Evolutionary conservation across 2,797 vertebrate species (phyloP).

Genomic region (Neosilurus hyrtlii): DNA sequence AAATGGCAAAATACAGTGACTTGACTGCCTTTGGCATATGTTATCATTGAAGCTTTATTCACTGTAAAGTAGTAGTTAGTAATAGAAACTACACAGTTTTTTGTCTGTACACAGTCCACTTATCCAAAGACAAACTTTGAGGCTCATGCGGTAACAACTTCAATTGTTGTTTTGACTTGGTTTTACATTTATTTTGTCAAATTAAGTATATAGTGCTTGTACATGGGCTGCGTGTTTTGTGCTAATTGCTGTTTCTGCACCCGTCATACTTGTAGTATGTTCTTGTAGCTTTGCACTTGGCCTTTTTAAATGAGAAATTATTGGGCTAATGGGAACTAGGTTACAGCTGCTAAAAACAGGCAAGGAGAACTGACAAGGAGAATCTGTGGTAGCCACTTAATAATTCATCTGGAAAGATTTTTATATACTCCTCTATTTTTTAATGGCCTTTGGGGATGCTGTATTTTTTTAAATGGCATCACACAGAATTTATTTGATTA

Average conservation of each 20-base stretch:
- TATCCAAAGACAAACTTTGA: background rate
- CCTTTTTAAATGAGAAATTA: constrained; percentile 45
- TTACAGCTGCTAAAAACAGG: constrained; percentile 50
- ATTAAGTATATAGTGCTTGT: background rate
- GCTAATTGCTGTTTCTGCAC: constrained; percentile 30
- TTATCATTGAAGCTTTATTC: background rate
- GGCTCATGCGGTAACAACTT: background rate
- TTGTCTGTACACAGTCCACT: background rate
- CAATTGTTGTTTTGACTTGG: background rate
- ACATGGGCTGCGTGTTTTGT: background rate
- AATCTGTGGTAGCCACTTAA: constrained; percentile 42
- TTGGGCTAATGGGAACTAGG: constrained; percentile 52
- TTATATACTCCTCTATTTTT: constrained; percentile 15
- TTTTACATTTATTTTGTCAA: background rate
- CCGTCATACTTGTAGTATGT: constrained; percentile 27
- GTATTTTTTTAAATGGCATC: background rate
- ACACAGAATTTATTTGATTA: background rate
- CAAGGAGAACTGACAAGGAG: constrained; percentile 47
- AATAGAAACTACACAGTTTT: background rate
- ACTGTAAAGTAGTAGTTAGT: background rate
- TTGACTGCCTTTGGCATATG: background rate
- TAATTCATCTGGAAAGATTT: constrained; percentile 49
- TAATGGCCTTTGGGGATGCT: background rate
- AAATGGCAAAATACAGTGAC: background rate
- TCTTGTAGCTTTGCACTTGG: constrained; percentile 35